phyloP scores from a whole-genome alignment of 2,888 invertebrate species.

The Aleiodes alternator region DNA sequence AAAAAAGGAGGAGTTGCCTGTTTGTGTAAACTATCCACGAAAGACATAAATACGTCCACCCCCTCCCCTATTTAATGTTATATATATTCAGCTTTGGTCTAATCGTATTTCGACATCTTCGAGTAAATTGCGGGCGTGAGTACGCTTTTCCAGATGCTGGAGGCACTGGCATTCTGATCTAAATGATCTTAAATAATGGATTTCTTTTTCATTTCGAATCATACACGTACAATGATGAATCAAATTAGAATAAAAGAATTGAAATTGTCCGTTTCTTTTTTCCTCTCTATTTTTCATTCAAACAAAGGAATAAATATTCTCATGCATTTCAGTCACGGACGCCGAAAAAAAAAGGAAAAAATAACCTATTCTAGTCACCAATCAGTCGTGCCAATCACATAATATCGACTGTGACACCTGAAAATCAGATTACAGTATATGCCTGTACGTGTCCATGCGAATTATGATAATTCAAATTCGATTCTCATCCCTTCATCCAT shows the following conservation, averaged over 20 bases:
- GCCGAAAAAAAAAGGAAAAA: too few species aligned
- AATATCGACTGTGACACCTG: conserved; percentile 59
- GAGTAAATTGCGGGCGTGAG: conserved; percentile 41
- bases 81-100: conserved; percentile 39
- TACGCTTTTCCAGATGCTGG: conserved; percentile 61
- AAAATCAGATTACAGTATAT: conserved; percentile 37
- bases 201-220: not conserved
- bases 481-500: conserved; percentile 49
- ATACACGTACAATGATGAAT: not conserved
- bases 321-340: too few species aligned
- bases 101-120: conserved; percentile 64
- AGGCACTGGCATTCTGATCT: conserved; percentile 15
- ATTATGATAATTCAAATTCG: conserved; percentile 68
- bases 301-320: too few species aligned
- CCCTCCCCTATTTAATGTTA: conserved; percentile 55
- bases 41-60: conserved; percentile 56
- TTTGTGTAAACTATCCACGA: conserved; percentile 46
- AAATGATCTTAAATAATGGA: not conserved
- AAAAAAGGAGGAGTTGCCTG: not conserved
- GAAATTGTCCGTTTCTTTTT: too few species aligned
- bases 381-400: conserved; percentile 57
- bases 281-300: too few species aligned
- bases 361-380: not conserved
- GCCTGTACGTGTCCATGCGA: conserved; percentile 53
- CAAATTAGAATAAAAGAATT: too few species aligned